Percentiles rank a stretch among this genome's conserved stretches.
These are phyloP conservation scores for Corydoras maculifer DNA, from an alignment of 2,113 vertebrate genomes.

Conservation along the genomic window DNA sequence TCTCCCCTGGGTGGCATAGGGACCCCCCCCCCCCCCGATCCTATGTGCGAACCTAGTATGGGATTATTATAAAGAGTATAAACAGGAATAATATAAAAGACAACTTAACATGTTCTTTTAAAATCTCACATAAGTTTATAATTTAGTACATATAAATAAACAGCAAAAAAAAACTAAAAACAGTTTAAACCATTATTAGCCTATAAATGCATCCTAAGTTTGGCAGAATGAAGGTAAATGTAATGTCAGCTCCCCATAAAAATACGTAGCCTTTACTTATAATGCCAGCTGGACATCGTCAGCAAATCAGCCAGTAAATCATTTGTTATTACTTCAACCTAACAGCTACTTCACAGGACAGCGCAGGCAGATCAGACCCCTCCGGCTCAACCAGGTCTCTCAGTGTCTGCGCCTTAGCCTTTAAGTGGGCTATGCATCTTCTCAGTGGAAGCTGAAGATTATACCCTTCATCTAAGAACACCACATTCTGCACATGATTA, in stretches of 20 bases:
- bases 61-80: no score
- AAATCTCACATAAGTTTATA: no score
- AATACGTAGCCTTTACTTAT: conserved; percentile 5
- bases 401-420: conserved; percentile 11
- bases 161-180: no score
- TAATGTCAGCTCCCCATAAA: neutral
- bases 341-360: conserved; percentile 26
- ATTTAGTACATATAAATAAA: no score
- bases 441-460: conserved; percentile 49
- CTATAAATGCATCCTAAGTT: no score
- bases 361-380: conserved; percentile 8
- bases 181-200: no score
- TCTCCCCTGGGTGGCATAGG: no score
- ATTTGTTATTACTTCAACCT: conserved; percentile 23
- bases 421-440: conserved; percentile 35
- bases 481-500: conserved; percentile 65
- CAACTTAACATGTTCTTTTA: no score
- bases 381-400: conserved; percentile 10
- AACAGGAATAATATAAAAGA: no score
- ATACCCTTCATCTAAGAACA: conserved; percentile 52
- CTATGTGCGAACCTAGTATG: no score
- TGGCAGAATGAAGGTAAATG: no score
- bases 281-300: conserved; percentile 25
- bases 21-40: no score
- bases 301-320: conserved; percentile 25